Evolutionary conservation across 2,888 invertebrate genomes (phyloP), one percentile per base, ranked within the genome.

Genomic region (Lamproptera curius): DNA sequence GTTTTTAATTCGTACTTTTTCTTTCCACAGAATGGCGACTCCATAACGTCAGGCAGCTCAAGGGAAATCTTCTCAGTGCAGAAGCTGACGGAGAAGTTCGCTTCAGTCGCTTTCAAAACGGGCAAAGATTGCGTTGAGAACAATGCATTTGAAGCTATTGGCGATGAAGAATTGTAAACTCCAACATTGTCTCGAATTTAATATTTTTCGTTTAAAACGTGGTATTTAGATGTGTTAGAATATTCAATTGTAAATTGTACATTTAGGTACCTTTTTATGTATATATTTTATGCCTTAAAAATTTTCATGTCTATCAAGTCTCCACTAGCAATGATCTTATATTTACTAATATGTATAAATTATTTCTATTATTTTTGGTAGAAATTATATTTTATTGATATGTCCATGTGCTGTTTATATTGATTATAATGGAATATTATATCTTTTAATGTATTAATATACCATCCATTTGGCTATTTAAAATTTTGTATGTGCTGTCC

Each of bases 71-170:
- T 95, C 64, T 92, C 93, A n/a, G 92, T 95, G 53, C 92, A 93
- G 61, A 92, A 91, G 68, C 75, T 94, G 26, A 91, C 92, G 11
- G 92, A 93, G 57, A 93, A 93, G 70, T 91, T 94, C 59, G 89
- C 89, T 1, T 91, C 91, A 0, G 94, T 93, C 40, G 91, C 92
- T 17, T 93, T 93, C 73, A 93, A 92, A 63, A 88, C 90, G 51
- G 91, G 90, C 17, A 90, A 90, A 61, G 93, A 93, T 64, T 91
- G 93, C 56, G 92, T 95, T 52, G 96, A 96, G 71, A 97, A 97
- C 80, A 94, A 95, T 76, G 96, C 97, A 15, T 98, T 98, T 73
- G 96, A 97, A 77, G 96, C 95, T 41, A 97, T 98, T 59, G 97
- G 97, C 2, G 98, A 98, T 70, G 98, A 97, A 63, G 98, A 98